Percentiles rank a stretch among this genome's conserved stretches.
These are phyloP conservation scores for Drosophila buzzatii DNA, from an alignment of 2,888 invertebrate species.

Conservation along the genomic window DNA sequence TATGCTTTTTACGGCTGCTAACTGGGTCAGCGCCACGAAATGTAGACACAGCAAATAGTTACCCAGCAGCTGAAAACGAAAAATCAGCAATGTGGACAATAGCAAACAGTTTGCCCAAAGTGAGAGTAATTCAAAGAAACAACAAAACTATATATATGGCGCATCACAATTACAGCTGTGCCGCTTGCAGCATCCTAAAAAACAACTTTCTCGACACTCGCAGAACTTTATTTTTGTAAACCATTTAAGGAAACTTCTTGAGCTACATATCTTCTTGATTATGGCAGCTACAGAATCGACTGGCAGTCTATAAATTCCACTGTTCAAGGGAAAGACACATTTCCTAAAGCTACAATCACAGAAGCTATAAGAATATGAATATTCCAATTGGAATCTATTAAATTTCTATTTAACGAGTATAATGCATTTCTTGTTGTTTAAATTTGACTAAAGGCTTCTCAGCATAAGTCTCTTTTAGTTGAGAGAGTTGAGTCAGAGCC, in stretches of 20 bases:
- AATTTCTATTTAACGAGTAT: no score
- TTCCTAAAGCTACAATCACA: not conserved
- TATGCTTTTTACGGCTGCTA: slow-evolving; percentile 24
- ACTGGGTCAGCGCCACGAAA: slow-evolving; percentile 46
- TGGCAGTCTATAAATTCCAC: not conserved
- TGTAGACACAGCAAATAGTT: slow-evolving; percentile 35
- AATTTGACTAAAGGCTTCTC: not conserved
- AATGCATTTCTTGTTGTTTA: no score
- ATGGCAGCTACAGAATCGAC: not conserved
- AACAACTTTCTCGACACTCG: slow-evolving; percentile 1
- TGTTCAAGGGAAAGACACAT: not conserved
- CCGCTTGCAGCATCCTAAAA: not conserved
- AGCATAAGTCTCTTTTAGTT: no score
- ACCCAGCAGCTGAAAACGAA: slow-evolving; percentile 8
- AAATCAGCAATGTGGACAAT: slow-evolving; percentile 32
- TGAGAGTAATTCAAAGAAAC: slow-evolving; percentile 23
- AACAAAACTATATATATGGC: not conserved
- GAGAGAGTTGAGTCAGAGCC: no score
- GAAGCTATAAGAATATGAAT: no score
- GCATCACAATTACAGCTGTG: not conserved
- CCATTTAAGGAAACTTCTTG: not conserved
- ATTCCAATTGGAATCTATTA: not conserved
- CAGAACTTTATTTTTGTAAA: not conserved
- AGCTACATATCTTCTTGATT: not conserved
- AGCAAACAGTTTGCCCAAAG: slow-evolving; percentile 33